A percentile compares a stretch with the other conserved stretches of the same genome.
Evolutionary conservation across 1,140 invertebrate species (phyloP).

Genomic region (Riptortus pedestris): DNA sequence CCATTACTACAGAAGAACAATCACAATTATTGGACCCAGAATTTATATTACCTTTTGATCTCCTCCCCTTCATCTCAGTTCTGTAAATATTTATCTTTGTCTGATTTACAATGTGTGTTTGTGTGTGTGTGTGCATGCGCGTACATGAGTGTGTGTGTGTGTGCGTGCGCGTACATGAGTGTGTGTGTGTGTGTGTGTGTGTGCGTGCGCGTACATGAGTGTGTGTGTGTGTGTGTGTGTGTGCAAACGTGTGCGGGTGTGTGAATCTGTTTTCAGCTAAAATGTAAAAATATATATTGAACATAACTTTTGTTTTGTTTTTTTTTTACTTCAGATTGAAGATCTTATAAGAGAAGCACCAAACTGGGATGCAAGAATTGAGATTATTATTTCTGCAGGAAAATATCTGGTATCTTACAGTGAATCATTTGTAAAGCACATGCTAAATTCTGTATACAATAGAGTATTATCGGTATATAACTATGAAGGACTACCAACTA

Average conservation of each 20-base stretch:
- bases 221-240: neutral
- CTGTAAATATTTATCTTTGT: neutral
- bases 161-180: too few species aligned
- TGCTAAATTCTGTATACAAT: conserved; percentile 40
- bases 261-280: neutral
- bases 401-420: conserved; percentile 28
- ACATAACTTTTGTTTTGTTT: neutral
- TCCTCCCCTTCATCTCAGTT: too few species aligned
- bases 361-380: conserved; percentile 38
- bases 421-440: conserved; percentile 30
- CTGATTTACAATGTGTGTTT: neutral
- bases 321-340: neutral
- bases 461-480: conserved; percentile 45
- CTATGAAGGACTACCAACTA: conserved; percentile 37
- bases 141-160: too few species aligned
- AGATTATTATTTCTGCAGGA: conserved; percentile 30
- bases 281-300: neutral
- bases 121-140: too few species aligned
- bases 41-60: too few species aligned
- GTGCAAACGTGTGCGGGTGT: neutral
- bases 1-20: too few species aligned
- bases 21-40: too few species aligned
- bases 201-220: neutral
- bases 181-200: neutral
- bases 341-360: neutral